Conservation (phyloP, 2,888 invertebrate species). For the Brachycybe producta region DNA sequence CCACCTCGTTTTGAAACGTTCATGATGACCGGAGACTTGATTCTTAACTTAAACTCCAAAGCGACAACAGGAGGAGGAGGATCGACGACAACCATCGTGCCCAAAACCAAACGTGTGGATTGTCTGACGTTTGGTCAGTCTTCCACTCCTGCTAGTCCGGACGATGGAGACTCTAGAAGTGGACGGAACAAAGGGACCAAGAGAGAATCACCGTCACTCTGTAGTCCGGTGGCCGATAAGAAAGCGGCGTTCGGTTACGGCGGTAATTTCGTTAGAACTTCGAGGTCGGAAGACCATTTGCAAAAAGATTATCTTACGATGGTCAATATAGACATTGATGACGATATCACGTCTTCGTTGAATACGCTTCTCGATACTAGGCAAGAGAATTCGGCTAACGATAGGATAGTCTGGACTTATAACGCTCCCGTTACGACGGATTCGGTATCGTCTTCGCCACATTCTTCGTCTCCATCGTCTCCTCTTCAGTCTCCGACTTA, state of each 20-base stretch:
- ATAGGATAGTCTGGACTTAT: constrained; percentile 79
- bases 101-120: constrained; percentile 20
- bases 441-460: constrained; percentile 36
- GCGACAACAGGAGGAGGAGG: constrained; percentile 14
- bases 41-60: constrained; percentile 55
- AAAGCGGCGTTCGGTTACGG: constrained; percentile 24
- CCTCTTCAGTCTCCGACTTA: constrained; percentile 58
- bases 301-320: constrained; percentile 71
- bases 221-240: constrained; percentile 24
- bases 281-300: constrained; percentile 82
- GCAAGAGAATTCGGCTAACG: constrained; percentile 36
- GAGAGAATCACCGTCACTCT: constrained; percentile 21
- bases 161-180: background rate
- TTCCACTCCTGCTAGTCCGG: constrained; percentile 19
- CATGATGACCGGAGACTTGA: constrained; percentile 96
- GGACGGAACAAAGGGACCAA: constrained; percentile 10
- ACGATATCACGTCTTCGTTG: constrained; percentile 82
- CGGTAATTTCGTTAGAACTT: constrained; percentile 65
- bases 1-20: constrained; percentile 61
- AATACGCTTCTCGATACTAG: constrained; percentile 74
- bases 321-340: constrained; percentile 81
- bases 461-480: constrained; percentile 56
- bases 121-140: constrained; percentile 16
- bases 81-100: constrained; percentile 7
- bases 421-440: constrained; percentile 57